Evolutionary conservation across 1,140 invertebrate species (phyloP), one percentile per base, ranked within the genome.

Genomic region (Eulimnadia texana): DNA sequence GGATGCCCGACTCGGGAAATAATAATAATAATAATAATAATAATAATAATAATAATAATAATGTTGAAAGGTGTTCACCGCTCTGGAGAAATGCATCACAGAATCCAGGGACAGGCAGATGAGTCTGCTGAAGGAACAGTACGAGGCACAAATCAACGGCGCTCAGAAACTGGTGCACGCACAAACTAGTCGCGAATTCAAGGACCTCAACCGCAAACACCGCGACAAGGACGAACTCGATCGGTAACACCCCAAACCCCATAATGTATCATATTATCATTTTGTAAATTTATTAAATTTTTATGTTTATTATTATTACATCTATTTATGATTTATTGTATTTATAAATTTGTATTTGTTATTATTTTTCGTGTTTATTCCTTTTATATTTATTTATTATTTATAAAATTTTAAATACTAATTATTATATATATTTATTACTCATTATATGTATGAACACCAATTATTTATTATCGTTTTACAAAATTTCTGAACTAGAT

Each of bases 161-260:
- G 81, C 93, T 16, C 88, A 90, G 79, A 84, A 87, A 68, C 82
- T 83, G 68, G 74, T 94, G 63, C 85, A 93, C 64, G 81, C 83
- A 23, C 82, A 83, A 63, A 83, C 86, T 60, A 83, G 88, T 64
- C 86, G 88, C 56, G 90, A 95, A 70, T 88, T 93, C 49, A 92
- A 92, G 71, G 80, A 78, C 28, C 73, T 91, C 54, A 79, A 83
- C 16, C 87, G 88, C 66, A 82, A 82, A 63, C 85, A 89, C 68
- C 84, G 80, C 67, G 92, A 96, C 70, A 87, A 92, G 69, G 90
- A 93, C 67, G 93, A 95, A 72, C 78, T 95, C 64, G 84, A 84
- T 47, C 81, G 86, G 76, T 81, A 76, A 76, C 74, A 67, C 29
- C 23, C 25, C 28, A 13, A n/a, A 27, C 29, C 10, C 22, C 11